A percentile compares a stretch with the other conserved stretches of the same genome.
These are phyloP conservation scores for Hydrophis major DNA, from an alignment of 2,797 vertebrate genomes.

Conservation along the genomic window DNA sequence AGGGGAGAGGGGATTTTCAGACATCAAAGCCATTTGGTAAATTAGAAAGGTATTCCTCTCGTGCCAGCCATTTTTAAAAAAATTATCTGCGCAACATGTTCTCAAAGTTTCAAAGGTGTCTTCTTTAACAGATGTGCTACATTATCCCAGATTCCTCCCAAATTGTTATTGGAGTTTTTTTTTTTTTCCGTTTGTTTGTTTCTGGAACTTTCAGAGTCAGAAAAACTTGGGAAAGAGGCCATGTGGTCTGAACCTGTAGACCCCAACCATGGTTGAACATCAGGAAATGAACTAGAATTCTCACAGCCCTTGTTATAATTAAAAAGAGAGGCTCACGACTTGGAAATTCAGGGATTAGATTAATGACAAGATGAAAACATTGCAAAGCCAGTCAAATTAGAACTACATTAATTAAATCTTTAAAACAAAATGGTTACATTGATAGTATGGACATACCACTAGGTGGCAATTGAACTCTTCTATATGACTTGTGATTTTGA, in stretches of 20 bases:
- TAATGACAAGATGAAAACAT: neutral
- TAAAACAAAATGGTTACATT: neutral
- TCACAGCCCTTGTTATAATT: neutral
- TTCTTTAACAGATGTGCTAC: neutral
- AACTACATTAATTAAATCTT: neutral
- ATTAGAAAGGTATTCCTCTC: neutral
- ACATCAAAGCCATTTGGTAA: neutral
- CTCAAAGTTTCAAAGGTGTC: neutral
- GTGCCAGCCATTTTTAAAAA: neutral
- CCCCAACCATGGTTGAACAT: neutral
- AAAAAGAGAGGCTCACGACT: neutral
- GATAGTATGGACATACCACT: conserved; percentile 40
- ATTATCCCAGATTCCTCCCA: neutral
- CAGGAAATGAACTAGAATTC: neutral
- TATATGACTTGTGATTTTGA: neutral
- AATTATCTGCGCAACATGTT: neutral
- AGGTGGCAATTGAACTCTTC: conserved; percentile 68
- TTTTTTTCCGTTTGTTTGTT: neutral
- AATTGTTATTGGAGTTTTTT: neutral
- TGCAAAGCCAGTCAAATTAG: neutral
- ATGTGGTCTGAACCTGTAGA: conserved; percentile 6
- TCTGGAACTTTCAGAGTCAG: too few species aligned
- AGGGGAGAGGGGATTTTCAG: neutral
- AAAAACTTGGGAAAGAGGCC: neutral
- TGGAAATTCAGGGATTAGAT: neutral